These are phyloP conservation scores for Poecilia picta DNA, from an alignment of 2,797 vertebrate species.

Conservation along the genomic window DNA sequence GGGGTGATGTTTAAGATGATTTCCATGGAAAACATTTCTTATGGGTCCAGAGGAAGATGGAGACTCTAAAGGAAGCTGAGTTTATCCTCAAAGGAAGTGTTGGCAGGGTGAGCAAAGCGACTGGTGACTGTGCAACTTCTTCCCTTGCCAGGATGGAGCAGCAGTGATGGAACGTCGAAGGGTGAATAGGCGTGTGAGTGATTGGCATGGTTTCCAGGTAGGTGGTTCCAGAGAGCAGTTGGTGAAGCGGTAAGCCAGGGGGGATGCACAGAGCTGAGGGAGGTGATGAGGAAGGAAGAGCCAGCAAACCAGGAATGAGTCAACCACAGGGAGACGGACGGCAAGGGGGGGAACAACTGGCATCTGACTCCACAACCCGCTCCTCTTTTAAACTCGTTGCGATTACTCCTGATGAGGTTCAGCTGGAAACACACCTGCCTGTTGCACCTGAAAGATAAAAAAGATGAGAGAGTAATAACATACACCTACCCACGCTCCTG, in stretches of 20 bases:
- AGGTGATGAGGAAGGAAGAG: not conserved
- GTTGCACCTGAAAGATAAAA: not conserved
- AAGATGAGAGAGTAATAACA: no score
- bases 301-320: not conserved
- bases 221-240: not conserved
- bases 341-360: no score
- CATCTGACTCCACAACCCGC: not conserved
- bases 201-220: not conserved
- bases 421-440: not conserved
- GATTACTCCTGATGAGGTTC: not conserved
- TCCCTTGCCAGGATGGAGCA: not conserved
- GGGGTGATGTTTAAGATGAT: not conserved
- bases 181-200: not conserved
- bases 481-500: not conserved
- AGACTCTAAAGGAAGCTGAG: not conserved
- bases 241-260: not conserved
- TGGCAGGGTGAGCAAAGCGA: not conserved
- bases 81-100: not conserved
- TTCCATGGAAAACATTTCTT: not conserved
- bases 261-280: not conserved
- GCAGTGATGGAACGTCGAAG: not conserved
- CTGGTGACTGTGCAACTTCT: not conserved
- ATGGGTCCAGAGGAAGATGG: not conserved
- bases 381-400: not conserved
- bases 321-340: not conserved